Conservation (phyloP, 2,797 vertebrate genomes). For the Dicrostonyx torquatus region DNA sequence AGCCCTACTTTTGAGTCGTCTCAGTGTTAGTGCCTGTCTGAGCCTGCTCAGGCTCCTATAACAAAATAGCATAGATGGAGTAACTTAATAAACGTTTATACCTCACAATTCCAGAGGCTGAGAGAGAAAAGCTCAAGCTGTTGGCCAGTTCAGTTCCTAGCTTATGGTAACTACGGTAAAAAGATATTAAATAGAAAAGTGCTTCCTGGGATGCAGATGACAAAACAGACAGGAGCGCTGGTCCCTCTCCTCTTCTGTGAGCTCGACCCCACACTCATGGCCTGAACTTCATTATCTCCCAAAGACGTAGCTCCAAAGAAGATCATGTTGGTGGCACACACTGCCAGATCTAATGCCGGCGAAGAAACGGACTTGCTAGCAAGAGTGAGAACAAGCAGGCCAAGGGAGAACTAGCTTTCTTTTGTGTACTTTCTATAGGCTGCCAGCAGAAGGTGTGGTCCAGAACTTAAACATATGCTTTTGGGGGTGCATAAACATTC, state of each 20-base stretch:
- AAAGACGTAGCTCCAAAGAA: neutral
- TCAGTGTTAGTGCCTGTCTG: neutral
- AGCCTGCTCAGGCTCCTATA: neutral
- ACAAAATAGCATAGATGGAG: neutral
- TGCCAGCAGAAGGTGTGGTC: neutral
- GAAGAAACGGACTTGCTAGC: no score
- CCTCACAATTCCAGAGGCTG: neutral
- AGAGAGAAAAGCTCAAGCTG: neutral
- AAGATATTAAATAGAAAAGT: no score
- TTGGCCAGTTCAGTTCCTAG: neutral
- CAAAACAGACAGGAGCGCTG: neutral
- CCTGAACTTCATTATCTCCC: neutral
- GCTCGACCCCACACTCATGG: neutral
- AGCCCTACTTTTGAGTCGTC: conserved; percentile 36
- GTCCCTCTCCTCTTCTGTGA: neutral
- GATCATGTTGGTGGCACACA: neutral
- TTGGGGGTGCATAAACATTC: neutral
- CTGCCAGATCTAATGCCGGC: neutral
- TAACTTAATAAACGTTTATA: neutral
- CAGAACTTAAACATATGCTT: neutral
- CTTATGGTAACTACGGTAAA: no score
- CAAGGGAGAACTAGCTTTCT: neutral
- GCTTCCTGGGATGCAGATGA: neutral
- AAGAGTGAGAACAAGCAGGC: neutral
- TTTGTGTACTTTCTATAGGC: neutral